phyloP scores from a whole-genome alignment of 2,797 vertebrate genomes.

The Xenentodon cancila region DNA sequence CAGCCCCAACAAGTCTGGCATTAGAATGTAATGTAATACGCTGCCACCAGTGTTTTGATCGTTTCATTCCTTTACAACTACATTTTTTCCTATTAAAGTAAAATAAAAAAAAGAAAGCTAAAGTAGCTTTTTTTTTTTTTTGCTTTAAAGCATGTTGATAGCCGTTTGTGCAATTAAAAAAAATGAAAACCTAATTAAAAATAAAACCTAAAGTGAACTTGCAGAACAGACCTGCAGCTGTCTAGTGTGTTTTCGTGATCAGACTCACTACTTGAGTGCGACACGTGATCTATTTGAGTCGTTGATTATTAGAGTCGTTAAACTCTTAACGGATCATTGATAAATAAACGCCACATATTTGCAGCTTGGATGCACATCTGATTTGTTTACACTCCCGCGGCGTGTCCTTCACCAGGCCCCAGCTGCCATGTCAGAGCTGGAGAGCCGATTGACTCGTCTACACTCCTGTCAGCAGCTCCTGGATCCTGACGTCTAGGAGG shows the following conservation, averaged over 20 bases:
- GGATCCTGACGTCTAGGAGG: slow-evolving; percentile 38
- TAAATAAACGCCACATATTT: neutral
- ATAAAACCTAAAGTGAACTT: no score
- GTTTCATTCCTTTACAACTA: neutral
- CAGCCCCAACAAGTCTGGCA: neutral
- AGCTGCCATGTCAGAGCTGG: slow-evolving; percentile 51
- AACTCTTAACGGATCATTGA: neutral
- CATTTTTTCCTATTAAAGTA: neutral
- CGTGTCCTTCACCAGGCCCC: neutral
- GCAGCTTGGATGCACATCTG: slow-evolving; percentile 7
- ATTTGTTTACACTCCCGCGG: slow-evolving; percentile 19
- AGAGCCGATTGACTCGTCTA: slow-evolving; percentile 74
- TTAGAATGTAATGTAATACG: neutral
- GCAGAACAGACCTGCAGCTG: neutral
- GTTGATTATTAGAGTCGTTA: no score
- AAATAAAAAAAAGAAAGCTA: no score
- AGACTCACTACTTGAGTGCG: neutral
- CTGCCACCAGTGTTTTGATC: neutral
- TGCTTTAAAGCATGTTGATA: no score
- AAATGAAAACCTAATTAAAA: no score
- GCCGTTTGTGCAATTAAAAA: no score
- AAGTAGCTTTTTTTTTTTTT: no score
- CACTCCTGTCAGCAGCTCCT: slow-evolving; percentile 69
- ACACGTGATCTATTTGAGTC: no score
- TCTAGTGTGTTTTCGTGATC: neutral